Evolutionary conservation across 92 coral and sea anemone species (phyloP), one percentile per base, ranked within the genome.

Genomic region (Heteractis magnifica): DNA sequence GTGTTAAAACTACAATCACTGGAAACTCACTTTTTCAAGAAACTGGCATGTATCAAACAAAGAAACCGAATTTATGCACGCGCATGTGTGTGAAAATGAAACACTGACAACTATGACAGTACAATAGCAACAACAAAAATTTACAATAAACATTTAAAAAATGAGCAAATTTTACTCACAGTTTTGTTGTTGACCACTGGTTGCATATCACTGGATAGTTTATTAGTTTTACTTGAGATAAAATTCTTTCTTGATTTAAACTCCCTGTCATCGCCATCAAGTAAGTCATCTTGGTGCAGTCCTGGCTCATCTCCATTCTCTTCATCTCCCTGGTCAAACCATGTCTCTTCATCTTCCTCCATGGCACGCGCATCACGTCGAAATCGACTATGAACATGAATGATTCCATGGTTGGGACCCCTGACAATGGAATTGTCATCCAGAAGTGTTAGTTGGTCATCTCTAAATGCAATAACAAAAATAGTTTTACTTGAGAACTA

Each of bases 271-370:
- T 90, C 92, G 11, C 79, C 62, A 20, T 52, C 83, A 15, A 89
- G 88, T 21, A 87, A 89, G 79, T 78, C 93, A 51, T 91, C 95
- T 56, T 89, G 91, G 4, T 88, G 90, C 16, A 94, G 77, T 44
- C 85, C 92, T 52, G 86, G 79, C 14, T 90, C 96, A 48, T 92
- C 98, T 4, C 97, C 94, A 70, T 95, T 91, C 75, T 86, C 87
- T 6, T 91, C 84, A 9, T 94, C 98, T 52, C 89, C 97, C 90
- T 94, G 95, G 51, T 95, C 95, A 83, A 97, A 97, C 99, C 99
- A 97, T 12, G 84, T 82, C 78, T 94, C 99, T 68, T 97, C 98
- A 10, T 97, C 99, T 77, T 92, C 98, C 16, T 94, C 98, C 91
- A 94, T 86, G 6, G 92, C 58, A n/a, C 99, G 98, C 62, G 95